phyloP scores from a whole-genome alignment of 1,140 invertebrate genomes.

The Drosophila kohkoa region DNA sequence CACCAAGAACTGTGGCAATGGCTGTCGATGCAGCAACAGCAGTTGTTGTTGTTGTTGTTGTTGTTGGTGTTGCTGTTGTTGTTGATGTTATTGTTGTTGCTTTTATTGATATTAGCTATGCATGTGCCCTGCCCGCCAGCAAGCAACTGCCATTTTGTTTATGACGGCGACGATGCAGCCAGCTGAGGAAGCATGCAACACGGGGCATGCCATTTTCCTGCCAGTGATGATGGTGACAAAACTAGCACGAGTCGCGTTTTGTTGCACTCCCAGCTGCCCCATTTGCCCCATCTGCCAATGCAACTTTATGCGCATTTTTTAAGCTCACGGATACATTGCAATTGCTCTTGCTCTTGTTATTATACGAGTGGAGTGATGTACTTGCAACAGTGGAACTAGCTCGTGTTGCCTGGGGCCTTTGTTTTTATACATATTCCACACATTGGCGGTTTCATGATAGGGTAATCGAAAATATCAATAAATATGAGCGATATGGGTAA shows the following conservation, averaged over 20 bases:
- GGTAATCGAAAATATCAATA: conserved; percentile 36
- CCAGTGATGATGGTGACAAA: conserved; percentile 25
- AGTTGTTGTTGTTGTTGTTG: conserved; percentile 28
- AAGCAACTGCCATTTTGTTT: conserved; percentile 79
- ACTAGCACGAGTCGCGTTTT: conserved; percentile 25
- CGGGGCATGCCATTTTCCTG: conserved; percentile 9
- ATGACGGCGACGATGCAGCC: conserved; percentile 71
- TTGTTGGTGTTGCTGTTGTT: conserved; percentile 32
- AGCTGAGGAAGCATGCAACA: conserved; percentile 50
- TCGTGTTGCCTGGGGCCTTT: background rate
- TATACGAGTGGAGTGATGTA: conserved; percentile 17
- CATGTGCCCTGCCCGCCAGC: conserved; percentile 61
- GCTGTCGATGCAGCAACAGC: conserved; percentile 23
- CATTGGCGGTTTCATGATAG: conserved; percentile 38
- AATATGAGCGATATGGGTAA: no score
- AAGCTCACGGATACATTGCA: conserved; percentile 36
- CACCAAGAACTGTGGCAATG: conserved; percentile 16
- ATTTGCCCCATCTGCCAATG: conserved; percentile 42
- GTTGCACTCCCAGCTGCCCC: conserved; percentile 16
- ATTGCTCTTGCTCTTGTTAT: conserved; percentile 7
- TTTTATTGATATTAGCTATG: conserved; percentile 82
- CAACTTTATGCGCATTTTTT: conserved; percentile 73
- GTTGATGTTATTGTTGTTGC: conserved; percentile 61
- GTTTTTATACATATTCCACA: conserved; percentile 15
- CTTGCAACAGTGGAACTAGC: background rate